Base-by-base conservation (phyloP, 37 sponge, comb jelly and placozoan species). In the Spongilla lacustris region DNA sequence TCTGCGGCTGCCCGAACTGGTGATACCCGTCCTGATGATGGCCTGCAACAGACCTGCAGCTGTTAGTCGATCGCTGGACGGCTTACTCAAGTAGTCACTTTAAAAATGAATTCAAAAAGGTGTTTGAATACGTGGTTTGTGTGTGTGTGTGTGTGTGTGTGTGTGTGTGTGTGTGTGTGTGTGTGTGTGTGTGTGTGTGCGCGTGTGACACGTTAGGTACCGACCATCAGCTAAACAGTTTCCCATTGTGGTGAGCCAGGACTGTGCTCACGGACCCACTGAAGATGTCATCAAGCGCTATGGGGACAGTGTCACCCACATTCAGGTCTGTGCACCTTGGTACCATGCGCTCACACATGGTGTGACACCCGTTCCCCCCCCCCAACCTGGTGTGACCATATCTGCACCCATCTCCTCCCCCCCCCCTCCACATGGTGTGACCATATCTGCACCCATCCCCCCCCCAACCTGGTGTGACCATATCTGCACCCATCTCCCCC, bases 191-290 rank as follows among this genome's bases (percentile, higher is more conserved):
- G 74, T 73, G 74, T 73, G 74, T 34, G 17, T 73, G 74, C 12
- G 74, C 12, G 74, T 73, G 74, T 73, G 74, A 19, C 29, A 24
- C 22, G 28, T 28, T 37, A 93, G 83, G 68, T 85, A 74, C 29
- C 75, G 82, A 31, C 93, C 86, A 17, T 85, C 85, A 0, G 90
- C 86, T 27, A 73, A 69, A 0, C 84, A 81, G 34, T 92, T 91
- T 73, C 96, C 97, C 38, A 88, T 97, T 8, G 58, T 97, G 8
- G 97, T 97, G 72, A 94, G 95, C 48, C 97, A 97, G 75, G 97
- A 97, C 75, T 97, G 97, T 78, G 92, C 91, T 19, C 86, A 97
- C 36, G 46, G 30, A 0, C 78, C 75, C 19, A 97, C 97, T 67
- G 81, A 93, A n/a, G 37, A 83, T 2, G 88, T 37, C 46, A 90